phyloP scores from a whole-genome alignment of 35 echinoderm and acorn worm genomes.

The Patiria miniata region DNA sequence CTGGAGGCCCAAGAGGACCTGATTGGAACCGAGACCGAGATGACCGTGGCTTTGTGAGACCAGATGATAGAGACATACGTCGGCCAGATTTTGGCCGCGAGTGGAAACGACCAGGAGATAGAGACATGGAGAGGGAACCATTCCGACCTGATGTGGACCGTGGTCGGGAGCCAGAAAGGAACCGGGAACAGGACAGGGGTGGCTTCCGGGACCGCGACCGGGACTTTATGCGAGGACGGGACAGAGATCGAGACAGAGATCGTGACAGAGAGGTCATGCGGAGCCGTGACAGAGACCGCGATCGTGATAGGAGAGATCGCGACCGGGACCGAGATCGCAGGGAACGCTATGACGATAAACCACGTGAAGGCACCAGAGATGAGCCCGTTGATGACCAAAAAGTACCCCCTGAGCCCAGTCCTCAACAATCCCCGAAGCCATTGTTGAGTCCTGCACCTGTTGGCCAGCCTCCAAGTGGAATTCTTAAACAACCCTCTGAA shows the following conservation, averaged over 20 bases:
- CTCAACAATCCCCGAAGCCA: neutral
- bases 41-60: conserved; percentile 35
- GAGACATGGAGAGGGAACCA: conserved; percentile 55
- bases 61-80: conserved; percentile 27
- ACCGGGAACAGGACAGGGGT: conserved; percentile 63
- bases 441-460: neutral
- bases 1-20: conserved; percentile 19
- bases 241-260: conserved; percentile 72
- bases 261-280: conserved; percentile 36
- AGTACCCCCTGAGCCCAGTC: neutral
- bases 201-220: conserved; percentile 59
- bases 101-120: conserved; percentile 41
- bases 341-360: conserved; percentile 44
- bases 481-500: neutral
- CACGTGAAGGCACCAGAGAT: conserved; percentile 12
- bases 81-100: conserved; percentile 41
- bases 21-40: conserved; percentile 55
- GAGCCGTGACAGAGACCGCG: conserved; percentile 65
- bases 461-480: neutral
- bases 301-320: conserved; percentile 68
- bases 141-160: conserved; percentile 43
- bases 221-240: conserved; percentile 63
- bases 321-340: conserved; percentile 51
- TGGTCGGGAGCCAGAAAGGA: conserved; percentile 31
- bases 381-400: neutral